Conservation (phyloP, 1,140 invertebrate species). For the Lasaia peninsularis region DNA sequence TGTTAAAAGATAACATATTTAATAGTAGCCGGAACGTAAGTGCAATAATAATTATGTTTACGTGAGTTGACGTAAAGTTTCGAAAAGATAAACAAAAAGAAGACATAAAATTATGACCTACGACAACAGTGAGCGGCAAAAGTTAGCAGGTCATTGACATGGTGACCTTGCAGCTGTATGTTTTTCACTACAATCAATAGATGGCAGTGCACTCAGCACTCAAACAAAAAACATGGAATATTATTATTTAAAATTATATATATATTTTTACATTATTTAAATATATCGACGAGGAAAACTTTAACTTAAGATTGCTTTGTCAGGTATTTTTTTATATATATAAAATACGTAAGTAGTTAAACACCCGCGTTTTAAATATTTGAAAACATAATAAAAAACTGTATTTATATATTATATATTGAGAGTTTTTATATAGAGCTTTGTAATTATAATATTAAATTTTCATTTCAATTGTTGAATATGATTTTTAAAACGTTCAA, state of each 20-base stretch:
- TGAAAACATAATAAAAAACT: too few relatives aligned
- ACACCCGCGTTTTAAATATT: too few relatives aligned
- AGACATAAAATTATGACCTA: slow-evolving; percentile 78
- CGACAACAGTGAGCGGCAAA: slow-evolving; percentile 74
- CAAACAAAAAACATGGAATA: slow-evolving; percentile 8
- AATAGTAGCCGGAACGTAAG: slow-evolving; percentile 10
- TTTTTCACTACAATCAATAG: slow-evolving; percentile 46
- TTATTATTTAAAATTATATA: slow-evolving; percentile 6
- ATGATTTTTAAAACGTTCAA: too few relatives aligned
- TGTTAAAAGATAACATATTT: background rate
- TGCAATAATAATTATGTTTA: slow-evolving; percentile 42
- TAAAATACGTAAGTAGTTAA: too few relatives aligned
- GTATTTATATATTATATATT: too few relatives aligned
- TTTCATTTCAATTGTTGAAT: too few relatives aligned
- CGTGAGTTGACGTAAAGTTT: slow-evolving; percentile 65
- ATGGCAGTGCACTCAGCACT: slow-evolving; percentile 47
- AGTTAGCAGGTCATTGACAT: slow-evolving; percentile 73
- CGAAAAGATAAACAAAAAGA: slow-evolving; percentile 77
- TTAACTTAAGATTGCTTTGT: too few relatives aligned
- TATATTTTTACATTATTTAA: background rate
- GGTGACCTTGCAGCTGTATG: slow-evolving; percentile 59
- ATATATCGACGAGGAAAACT: background rate
- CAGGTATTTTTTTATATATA: too few relatives aligned
- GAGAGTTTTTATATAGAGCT: too few relatives aligned
- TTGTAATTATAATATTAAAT: too few relatives aligned